These are phyloP conservation scores for Astropecten irregularis DNA, from an alignment of 53 echinoderm and acorn worm genomes.

Conservation along the genomic window DNA sequence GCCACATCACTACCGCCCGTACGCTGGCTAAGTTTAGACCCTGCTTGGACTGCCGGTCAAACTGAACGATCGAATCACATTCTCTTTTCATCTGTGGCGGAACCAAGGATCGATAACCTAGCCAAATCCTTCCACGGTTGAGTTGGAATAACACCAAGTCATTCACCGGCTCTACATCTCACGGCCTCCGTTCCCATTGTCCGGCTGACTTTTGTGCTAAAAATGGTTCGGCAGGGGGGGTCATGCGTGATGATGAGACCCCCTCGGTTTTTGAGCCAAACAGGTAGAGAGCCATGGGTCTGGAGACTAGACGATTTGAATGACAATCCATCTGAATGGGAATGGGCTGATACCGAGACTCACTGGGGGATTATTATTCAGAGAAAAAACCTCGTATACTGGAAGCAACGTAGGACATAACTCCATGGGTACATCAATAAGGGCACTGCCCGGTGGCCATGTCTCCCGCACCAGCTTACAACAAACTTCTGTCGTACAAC, in stretches of 20 bases:
- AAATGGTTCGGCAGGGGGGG: neutral
- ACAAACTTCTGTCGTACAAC: too few relatives aligned
- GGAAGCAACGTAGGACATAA: too few relatives aligned
- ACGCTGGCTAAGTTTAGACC: too few relatives aligned
- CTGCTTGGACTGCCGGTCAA: too few relatives aligned
- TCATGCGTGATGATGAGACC: neutral
- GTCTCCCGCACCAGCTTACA: neutral
- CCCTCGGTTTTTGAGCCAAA: neutral
- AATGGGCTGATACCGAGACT: neutral
- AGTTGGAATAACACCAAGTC: slow-evolving; percentile 20
- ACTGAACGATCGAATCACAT: neutral
- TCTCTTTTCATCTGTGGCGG: neutral
- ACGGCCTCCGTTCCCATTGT: slow-evolving; percentile 27
- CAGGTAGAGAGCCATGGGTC: too few relatives aligned
- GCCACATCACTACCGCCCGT: too few relatives aligned
- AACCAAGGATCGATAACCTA: slow-evolving; percentile 32
- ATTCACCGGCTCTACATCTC: slow-evolving; percentile 3
- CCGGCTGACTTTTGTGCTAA: slow-evolving; percentile 43
- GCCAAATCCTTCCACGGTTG: slow-evolving; percentile 41
- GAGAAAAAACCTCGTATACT: too few relatives aligned
- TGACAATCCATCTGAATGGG: neutral
- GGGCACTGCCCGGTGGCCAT: slow-evolving; percentile 18
- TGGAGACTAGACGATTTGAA: slow-evolving; percentile 18
- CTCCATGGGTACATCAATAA: too few relatives aligned
- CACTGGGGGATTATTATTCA: too few relatives aligned